Evolutionary conservation across 2,113 vertebrate genomes (phyloP).

Genomic region (Muntiacus reevesi): DNA sequence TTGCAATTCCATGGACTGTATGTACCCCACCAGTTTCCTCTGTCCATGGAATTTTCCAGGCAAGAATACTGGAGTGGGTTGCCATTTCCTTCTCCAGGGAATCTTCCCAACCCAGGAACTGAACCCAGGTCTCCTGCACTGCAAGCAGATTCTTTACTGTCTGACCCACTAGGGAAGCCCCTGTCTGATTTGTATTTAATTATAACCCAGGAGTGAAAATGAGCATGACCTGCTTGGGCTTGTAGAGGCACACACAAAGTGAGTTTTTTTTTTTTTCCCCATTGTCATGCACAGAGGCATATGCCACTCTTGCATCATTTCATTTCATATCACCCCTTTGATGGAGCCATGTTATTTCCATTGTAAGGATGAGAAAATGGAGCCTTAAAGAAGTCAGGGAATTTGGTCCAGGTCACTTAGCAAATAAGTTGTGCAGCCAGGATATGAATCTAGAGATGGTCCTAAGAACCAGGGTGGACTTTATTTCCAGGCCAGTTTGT

Average conservation of each 20-base stretch:
- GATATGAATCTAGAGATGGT: background rate
- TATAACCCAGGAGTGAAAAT: background rate
- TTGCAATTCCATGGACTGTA: background rate
- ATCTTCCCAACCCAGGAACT: background rate
- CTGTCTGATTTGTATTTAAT: background rate
- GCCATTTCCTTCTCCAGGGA: background rate
- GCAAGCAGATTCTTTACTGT: background rate
- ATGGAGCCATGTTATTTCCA: background rate
- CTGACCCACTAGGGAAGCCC: background rate
- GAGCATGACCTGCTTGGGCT: background rate
- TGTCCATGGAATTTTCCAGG: background rate
- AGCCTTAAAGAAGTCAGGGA: background rate
- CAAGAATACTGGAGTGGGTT: background rate
- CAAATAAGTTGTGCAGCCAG: background rate
- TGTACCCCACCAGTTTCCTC: background rate
- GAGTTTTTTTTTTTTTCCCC: background rate
- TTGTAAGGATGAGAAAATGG: background rate
- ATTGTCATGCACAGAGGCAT: background rate
- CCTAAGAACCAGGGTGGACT: background rate
- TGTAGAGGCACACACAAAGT: background rate
- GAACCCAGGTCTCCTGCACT: background rate
- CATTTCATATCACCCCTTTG: background rate
- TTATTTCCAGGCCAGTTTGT: background rate
- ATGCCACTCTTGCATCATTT: background rate
- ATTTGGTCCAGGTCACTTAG: background rate